phyloP scores from a whole-genome alignment of 2,888 invertebrate species.

The Elmis aenea region DNA sequence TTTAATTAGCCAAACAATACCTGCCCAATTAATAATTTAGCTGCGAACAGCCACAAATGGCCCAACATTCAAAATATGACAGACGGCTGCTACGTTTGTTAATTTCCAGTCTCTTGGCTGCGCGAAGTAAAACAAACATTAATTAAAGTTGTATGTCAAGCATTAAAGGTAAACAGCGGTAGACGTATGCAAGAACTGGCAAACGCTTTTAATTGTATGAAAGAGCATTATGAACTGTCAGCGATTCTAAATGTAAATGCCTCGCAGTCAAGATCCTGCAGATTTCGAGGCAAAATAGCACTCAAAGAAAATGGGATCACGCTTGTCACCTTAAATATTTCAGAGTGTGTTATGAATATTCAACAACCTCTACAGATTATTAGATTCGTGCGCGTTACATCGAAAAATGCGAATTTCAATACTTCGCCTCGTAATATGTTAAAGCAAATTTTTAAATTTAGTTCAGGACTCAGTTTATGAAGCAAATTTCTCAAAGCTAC shows the following conservation, averaged over 20 bases:
- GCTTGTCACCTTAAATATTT: constrained; percentile 25
- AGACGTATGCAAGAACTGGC: constrained; percentile 22
- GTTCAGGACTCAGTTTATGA: no score
- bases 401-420: constrained; percentile 10
- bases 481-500: no score
- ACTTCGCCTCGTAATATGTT: no score
- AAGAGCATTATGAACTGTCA: constrained; percentile 29
- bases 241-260: constrained; percentile 29
- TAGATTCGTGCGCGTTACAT: constrained; percentile 8
- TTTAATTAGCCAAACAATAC: no score
- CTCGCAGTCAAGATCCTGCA: constrained; percentile 26
- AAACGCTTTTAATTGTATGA: constrained; percentile 21
- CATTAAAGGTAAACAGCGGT: constrained; percentile 23
- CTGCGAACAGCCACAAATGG: no score
- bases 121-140: constrained; percentile 20
- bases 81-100: constrained; percentile 16
- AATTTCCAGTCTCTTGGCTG: constrained; percentile 18
- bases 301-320: constrained; percentile 31
- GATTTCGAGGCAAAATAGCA: constrained; percentile 26
- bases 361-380: constrained; percentile 20
- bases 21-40: no score
- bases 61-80: no score
- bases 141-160: constrained; percentile 29
- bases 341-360: constrained; percentile 30
- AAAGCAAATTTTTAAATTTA: no score